These are phyloP conservation scores for Crossocerus cetratus DNA, from an alignment of 2,888 invertebrate species.

Conservation along the genomic window DNA sequence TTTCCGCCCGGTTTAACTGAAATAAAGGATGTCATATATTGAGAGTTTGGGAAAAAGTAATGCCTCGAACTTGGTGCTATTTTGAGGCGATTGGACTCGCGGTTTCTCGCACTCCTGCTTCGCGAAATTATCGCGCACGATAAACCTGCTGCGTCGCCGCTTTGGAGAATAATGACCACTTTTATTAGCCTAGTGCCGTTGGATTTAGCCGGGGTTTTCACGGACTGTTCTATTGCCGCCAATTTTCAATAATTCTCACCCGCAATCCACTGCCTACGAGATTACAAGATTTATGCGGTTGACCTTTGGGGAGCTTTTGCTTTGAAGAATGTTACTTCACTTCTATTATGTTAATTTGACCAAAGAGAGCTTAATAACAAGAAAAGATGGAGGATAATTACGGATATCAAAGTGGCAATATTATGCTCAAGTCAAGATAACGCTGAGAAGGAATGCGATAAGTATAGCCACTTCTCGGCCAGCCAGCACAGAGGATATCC, in stretches of 20 bases:
- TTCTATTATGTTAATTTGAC: too few species aligned
- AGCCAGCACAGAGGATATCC: too few species aligned
- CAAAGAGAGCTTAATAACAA: too few species aligned
- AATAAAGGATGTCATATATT: slow-evolving; percentile 69
- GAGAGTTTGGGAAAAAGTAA: slow-evolving; percentile 63
- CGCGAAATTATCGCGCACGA: slow-evolving; percentile 45
- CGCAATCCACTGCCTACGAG: not conserved
- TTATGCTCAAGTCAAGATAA: too few species aligned
- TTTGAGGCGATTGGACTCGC: slow-evolving; percentile 18
- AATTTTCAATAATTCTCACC: slow-evolving; percentile 20
- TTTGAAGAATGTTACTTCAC: too few species aligned
- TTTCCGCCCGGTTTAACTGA: slow-evolving; percentile 67
- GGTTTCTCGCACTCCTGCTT: slow-evolving; percentile 31
- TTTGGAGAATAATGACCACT: slow-evolving; percentile 35
- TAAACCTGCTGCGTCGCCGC: slow-evolving; percentile 44
- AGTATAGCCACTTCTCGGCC: too few species aligned
- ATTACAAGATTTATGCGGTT: too few species aligned
- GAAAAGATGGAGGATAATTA: too few species aligned
- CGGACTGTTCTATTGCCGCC: slow-evolving; percentile 25
- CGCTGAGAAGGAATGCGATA: too few species aligned
- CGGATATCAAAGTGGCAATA: too few species aligned
- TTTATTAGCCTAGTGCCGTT: slow-evolving; percentile 46
- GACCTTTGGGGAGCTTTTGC: too few species aligned
- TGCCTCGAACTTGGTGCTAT: slow-evolving; percentile 25
- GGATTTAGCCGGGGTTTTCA: slow-evolving; percentile 49